Base-by-base conservation (phyloP, 1,140 invertebrate genomes). In the Homarus americanus region DNA sequence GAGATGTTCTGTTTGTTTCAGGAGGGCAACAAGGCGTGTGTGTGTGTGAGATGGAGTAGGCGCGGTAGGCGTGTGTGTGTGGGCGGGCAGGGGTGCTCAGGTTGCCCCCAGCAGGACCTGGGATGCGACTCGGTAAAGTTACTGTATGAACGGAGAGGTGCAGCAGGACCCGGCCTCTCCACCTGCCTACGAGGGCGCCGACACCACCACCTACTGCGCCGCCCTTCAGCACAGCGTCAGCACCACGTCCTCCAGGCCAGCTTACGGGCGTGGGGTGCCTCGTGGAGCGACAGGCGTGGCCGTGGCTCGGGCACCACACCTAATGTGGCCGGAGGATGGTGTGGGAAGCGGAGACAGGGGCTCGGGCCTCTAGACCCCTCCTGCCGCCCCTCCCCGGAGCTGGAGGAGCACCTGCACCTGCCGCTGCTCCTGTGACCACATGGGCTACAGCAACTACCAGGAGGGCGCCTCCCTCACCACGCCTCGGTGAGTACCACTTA, bases 381-480 rank as follows among this genome's bases (percentile, higher is more conserved):
- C 87, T 90, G 79, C 87, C 87, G 17, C 69, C 87, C 41, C 79
- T 92, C 91, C 9, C 91, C 87, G 4, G 92, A 93, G 76, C 82
- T 93, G 86, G 82, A 92, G 44, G 87, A 92, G 38, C 93, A 93
- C 85, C 87, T 93, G 69, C 84, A 89, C 90, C 69, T 93, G 93
- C 73, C 88, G 92, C 66, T 93, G 93, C 83, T 83, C 93, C 69
- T 93, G n/a, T n/a, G n/a, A n/a, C n/a, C n/a, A n/a, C n/a, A n/a
- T n/a, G n/a, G n/a, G n/a, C n/a, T n/a, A n/a, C 89, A 92, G 93
- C 36, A 93, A 93, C 82, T 92, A 91, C 72, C 88, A 91, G 91
- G 72, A 91, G n/a, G 69, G 79, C 32, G 72, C 44, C 73, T 32
- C 20, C 53, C 86, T 9, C 86, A 53, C 17, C 86, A 80, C 49